A percentile compares a stretch with the other conserved stretches of the same genome.
These are phyloP conservation scores for Myrmophylax atrothorax DNA, from an alignment of 2,113 vertebrate genomes.

Conservation along the genomic window DNA sequence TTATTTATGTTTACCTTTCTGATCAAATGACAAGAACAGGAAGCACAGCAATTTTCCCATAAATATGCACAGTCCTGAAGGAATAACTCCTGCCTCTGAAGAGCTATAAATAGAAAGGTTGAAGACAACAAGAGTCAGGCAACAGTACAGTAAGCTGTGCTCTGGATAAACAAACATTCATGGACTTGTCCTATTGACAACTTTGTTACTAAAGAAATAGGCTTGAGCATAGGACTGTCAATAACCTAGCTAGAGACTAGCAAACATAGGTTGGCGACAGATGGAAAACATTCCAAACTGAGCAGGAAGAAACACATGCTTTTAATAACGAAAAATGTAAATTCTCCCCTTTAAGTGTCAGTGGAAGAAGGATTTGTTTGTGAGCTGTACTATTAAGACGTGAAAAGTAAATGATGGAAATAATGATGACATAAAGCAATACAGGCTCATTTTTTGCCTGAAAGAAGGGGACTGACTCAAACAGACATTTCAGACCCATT, in stretches of 20 bases:
- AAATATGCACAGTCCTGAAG: not conserved
- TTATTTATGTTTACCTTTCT: not conserved
- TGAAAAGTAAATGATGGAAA: not conserved
- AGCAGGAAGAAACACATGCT: not conserved
- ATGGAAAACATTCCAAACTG: not conserved
- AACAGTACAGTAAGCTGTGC: not conserved
- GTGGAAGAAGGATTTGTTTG: not conserved
- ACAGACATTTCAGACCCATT: not conserved
- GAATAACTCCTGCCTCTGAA: not conserved
- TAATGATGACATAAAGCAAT: not conserved
- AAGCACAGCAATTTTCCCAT: not conserved
- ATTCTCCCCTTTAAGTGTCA: not conserved
- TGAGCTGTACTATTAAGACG: slow-evolving; percentile 4
- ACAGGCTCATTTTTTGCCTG: not conserved
- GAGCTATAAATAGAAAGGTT: not conserved
- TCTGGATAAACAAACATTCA: not conserved
- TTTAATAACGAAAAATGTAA: slow-evolving; percentile 11
- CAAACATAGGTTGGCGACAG: not conserved
- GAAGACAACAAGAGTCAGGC: not conserved
- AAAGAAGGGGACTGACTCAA: not conserved
- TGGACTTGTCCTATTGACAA: not conserved
- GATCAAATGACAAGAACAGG: not conserved
- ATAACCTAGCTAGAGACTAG: not conserved
- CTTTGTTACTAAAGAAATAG: slow-evolving; percentile 7
- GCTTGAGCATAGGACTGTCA: not conserved